Evolutionary conservation across 2,888 invertebrate genomes (phyloP), one percentile per base, ranked within the genome.

Genomic region (Lordiphosa andalusiaca): DNA sequence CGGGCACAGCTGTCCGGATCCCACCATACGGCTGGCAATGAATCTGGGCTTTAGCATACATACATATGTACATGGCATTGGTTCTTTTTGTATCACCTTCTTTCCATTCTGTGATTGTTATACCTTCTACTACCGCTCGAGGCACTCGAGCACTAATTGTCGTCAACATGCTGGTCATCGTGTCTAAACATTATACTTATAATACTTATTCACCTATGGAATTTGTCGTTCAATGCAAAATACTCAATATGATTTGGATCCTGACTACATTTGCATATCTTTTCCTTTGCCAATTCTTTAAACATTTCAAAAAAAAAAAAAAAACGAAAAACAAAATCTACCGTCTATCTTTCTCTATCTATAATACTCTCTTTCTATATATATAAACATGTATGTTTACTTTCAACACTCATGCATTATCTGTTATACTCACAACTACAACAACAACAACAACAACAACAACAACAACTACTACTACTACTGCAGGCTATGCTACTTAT

Each of bases 401-500:
- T 52, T 51, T 42, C 36, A 36, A 51, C 51, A 51, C 51, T 51
- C 51, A 52, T 53, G 38, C 53, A 53, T 78, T 50, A 61, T 73
- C 66, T 71, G 55, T 74, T 74, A 72, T 67, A 82, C 80, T 78
- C 65, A 65, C 64, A 23, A 62, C 68, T 39, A 71, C 67, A 23
- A 58, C 54, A 16, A 68, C 59, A 33, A 68, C 55, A 37, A 61
- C 67, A 55, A 75, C 67, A 23, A 58, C 54, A 16, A 68, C 59
- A 33, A 68, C 55, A 37, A 61, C 67, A 55, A 75, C n/a, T n/a
- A n/a, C n/a, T n/a, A n/a, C n/a, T n/a, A n/a, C n/a, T n/a, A n/a
- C 80, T 67, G 91, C 93, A 96, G 95, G 95, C 95, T 91, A 95
- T 95, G 95, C 95, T 95, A 93, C 94, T 95, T 90, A 95, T 95